Conservation (phyloP, 2,113 vertebrate species). For the Urocolius indicus region DNA sequence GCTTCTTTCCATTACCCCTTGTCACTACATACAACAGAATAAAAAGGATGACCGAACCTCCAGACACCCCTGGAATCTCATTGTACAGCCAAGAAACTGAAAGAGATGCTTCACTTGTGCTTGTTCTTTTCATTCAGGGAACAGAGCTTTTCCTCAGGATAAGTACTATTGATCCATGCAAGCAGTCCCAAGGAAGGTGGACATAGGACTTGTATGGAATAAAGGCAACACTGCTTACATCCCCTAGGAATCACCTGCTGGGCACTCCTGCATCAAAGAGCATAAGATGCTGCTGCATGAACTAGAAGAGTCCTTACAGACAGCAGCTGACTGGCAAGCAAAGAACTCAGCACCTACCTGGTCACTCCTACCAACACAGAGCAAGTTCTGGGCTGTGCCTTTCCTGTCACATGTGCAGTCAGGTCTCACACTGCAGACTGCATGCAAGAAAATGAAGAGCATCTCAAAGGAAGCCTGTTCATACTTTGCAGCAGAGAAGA, state of each 20-base stretch:
- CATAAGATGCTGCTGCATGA: background rate
- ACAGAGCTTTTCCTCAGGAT: background rate
- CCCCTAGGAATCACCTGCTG: background rate
- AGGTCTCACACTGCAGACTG: background rate
- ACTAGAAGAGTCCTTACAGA: background rate
- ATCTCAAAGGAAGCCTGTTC: background rate
- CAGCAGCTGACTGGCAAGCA: background rate
- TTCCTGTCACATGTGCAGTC: background rate
- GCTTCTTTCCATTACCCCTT: no score
- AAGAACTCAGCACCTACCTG: background rate
- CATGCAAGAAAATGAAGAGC: background rate
- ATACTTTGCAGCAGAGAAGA: background rate
- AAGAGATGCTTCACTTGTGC: background rate
- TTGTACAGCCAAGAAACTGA: background rate
- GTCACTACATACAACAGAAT: no score
- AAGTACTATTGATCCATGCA: background rate
- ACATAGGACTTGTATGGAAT: background rate
- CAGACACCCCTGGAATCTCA: no score
- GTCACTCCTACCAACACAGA: background rate
- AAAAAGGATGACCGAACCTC: no score
- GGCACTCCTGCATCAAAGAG: background rate
- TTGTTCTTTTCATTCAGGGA: background rate
- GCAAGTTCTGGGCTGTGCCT: background rate
- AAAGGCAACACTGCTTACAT: background rate
- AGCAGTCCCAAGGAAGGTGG: background rate